phyloP scores from a whole-genome alignment of 2,113 vertebrate species.

The Chionis minor region DNA sequence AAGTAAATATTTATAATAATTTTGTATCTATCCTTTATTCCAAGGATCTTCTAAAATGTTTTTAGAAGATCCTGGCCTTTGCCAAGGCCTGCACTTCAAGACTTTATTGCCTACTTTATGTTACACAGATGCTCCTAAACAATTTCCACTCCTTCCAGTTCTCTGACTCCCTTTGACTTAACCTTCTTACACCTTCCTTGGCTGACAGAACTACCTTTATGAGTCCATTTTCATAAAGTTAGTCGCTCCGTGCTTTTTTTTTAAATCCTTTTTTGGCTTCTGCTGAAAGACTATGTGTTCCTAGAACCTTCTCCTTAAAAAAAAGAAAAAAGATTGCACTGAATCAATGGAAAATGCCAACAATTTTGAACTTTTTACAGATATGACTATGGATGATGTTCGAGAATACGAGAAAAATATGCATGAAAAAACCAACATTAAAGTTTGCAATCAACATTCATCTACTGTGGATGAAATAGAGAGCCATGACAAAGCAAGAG shows the following conservation, averaged over 20 bases:
- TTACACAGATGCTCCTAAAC: constrained; percentile 28
- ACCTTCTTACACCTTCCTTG: constrained; percentile 57
- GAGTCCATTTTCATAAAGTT: constrained; percentile 75
- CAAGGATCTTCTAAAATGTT: constrained; percentile 76
- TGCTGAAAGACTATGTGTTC: constrained; percentile 62
- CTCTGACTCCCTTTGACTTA: constrained; percentile 64
- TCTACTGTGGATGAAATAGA: constrained; percentile 93
- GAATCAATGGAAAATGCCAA: constrained; percentile 78
- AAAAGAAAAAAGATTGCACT: constrained; percentile 25
- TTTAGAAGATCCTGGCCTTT: constrained; percentile 76
- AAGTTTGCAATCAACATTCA: constrained; percentile 95
- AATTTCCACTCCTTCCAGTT: constrained; percentile 73
- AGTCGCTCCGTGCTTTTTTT: constrained; percentile 69
- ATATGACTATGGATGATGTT: constrained; percentile 99
- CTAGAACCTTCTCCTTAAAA: constrained; percentile 56
- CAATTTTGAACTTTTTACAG: constrained; percentile 92
- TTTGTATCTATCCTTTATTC: constrained; percentile 26
- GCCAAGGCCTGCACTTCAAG: constrained; percentile 42
- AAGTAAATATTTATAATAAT: constrained; percentile 57
- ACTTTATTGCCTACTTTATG: constrained; percentile 28
- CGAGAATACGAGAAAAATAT: constrained; percentile 97
- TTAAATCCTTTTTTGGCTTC: constrained; percentile 63
- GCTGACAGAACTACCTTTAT: constrained; percentile 79
- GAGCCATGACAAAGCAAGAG: constrained; percentile 92
- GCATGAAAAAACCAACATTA: constrained; percentile 99